Evolutionary conservation across 92 coral and sea anemone genomes (phyloP).

Genomic region (Actinernus sp.): DNA sequence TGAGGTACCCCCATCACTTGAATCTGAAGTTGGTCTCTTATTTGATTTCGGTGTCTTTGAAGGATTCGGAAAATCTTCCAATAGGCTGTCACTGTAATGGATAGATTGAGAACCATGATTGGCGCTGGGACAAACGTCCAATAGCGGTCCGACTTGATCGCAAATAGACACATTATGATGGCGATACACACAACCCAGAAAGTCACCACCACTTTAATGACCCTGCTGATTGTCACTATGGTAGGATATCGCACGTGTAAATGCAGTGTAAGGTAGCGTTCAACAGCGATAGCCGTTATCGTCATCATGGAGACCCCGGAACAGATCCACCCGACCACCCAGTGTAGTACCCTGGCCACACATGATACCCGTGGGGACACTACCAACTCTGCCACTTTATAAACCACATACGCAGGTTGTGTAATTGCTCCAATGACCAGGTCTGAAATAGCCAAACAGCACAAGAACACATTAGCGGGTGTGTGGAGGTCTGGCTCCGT

Average conservation of each 20-base stretch:
- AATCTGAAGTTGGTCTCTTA: neutral
- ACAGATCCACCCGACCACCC: conserved; percentile 12
- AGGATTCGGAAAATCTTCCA: too few species aligned
- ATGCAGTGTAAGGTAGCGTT: neutral
- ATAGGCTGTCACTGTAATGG: conserved; percentile 1
- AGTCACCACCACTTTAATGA: too few species aligned
- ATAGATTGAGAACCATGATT: neutral
- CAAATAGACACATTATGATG: neutral
- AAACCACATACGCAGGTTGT: conserved; percentile 10
- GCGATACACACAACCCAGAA: too few species aligned
- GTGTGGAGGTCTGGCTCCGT: neutral
- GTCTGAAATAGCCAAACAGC: too few species aligned
- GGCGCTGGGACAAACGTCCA: conserved; percentile 14
- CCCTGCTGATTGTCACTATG: too few species aligned
- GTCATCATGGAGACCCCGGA: neutral
- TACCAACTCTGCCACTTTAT: conserved; percentile 7
- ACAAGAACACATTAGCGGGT: conserved; percentile 3
- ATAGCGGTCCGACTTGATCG: neutral
- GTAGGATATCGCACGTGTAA: neutral
- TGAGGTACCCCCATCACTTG: neutral
- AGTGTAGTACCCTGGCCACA: conserved; percentile 5
- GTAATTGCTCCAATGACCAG: conserved; percentile 4
- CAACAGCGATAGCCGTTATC: neutral
- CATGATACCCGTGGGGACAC: neutral
- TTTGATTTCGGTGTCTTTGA: conserved; percentile 8